Conservation (phyloP, 2,797 vertebrate species). For the Arvicola amphibius region DNA sequence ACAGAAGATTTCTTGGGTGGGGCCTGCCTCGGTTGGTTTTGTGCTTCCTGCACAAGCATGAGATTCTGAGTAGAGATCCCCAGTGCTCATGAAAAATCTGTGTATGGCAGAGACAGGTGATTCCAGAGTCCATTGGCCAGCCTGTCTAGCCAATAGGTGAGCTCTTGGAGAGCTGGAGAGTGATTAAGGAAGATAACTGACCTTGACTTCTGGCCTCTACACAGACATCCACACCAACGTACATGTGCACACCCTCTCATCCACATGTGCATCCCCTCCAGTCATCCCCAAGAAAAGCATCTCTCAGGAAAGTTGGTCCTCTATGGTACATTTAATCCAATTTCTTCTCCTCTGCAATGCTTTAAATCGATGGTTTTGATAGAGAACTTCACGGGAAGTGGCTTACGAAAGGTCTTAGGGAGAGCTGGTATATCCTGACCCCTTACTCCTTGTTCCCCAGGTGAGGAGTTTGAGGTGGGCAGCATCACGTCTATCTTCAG, state of each 20-base stretch:
- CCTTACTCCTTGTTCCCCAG: constrained; percentile 70
- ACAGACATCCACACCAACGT: not conserved
- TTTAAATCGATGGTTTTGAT: not conserved
- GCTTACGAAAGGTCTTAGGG: not conserved
- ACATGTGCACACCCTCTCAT: not conserved
- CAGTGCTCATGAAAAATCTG: not conserved
- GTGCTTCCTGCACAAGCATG: not conserved
- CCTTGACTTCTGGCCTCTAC: not conserved
- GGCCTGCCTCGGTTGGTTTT: not conserved
- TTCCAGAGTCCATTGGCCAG: not conserved
- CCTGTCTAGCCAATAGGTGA: not conserved
- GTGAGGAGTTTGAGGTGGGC: constrained; percentile 83
- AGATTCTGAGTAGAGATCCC: not conserved
- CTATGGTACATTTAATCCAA: not conserved
- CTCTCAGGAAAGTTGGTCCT: not conserved
- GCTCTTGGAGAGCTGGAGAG: not conserved
- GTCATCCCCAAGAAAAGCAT: not conserved
- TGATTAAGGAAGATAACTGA: not conserved
- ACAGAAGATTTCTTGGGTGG: not conserved
- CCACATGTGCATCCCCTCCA: not conserved
- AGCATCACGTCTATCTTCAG: constrained; percentile 89
- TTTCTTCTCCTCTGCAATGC: not conserved
- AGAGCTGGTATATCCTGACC: not conserved
- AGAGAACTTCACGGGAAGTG: rapidly evolving
- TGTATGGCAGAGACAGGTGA: not conserved